A percentile compares a stretch with the other conserved stretches of the same genome.
These are phyloP conservation scores for Myotis daubentonii DNA, from an alignment of 2,797 vertebrate genomes.

Conservation along the genomic window DNA sequence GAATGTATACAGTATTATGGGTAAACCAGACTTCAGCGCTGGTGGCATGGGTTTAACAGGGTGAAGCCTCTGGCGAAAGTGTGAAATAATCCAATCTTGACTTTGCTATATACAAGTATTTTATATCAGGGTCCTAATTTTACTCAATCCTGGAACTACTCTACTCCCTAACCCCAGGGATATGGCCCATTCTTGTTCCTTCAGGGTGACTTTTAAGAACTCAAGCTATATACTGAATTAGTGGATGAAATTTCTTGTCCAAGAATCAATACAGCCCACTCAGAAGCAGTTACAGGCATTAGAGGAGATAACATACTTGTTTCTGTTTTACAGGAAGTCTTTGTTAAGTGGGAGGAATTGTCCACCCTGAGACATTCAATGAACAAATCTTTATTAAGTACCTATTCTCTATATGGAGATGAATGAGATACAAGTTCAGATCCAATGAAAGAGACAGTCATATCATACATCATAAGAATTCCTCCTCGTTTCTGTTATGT, in stretches of 20 bases:
- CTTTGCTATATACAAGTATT: conserved; percentile 6
- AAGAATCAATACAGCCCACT: background rate
- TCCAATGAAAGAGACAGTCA: background rate
- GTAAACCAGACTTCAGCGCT: background rate
- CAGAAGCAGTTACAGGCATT: background rate
- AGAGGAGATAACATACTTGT: background rate
- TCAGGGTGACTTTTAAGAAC: conserved; percentile 7
- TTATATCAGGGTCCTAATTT: background rate
- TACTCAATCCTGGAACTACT: background rate
- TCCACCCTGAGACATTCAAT: background rate
- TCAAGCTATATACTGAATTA: background rate
- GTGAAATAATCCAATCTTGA: background rate
- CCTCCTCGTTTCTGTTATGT: background rate
- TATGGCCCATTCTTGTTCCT: background rate
- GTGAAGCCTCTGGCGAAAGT: background rate
- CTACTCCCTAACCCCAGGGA: background rate
- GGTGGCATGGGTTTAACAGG: background rate
- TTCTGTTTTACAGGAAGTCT: background rate
- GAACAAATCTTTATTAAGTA: conserved; percentile 14
- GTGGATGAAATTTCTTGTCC: background rate
- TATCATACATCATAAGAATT: background rate
- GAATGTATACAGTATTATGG: background rate
- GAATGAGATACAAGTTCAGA: background rate
- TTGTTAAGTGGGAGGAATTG: conserved; percentile 31
- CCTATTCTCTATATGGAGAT: background rate